These are phyloP conservation scores for Drosophila trapezifrons DNA, from an alignment of 1,140 invertebrate genomes.

Conservation along the genomic window DNA sequence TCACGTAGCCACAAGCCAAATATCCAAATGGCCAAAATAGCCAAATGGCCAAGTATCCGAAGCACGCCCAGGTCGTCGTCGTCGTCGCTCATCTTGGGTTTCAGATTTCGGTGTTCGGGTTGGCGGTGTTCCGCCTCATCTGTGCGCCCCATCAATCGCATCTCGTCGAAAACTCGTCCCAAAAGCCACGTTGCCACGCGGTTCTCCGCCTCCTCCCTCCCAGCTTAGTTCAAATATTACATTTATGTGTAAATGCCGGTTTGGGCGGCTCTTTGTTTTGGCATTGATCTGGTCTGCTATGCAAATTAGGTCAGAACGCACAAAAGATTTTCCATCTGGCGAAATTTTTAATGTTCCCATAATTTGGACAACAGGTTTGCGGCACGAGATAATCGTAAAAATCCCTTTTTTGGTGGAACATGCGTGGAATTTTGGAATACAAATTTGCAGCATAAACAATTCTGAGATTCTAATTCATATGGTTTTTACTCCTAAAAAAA, in stretches of 20 bases:
- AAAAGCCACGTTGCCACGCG: constrained; percentile 14
- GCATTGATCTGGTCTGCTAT: constrained; percentile 45
- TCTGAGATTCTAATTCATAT: background rate
- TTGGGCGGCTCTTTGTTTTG: constrained; percentile 19
- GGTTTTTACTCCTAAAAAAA: too few species aligned
- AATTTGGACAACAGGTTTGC: constrained; percentile 39
- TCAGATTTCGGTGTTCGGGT: background rate
- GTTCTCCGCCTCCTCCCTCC: constrained; percentile 2
- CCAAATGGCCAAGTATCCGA: constrained; percentile 16
- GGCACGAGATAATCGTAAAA: constrained; percentile 38
- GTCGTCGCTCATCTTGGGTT: constrained; percentile 6
- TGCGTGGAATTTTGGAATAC: constrained; percentile 29
- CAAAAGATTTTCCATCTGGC: constrained; percentile 37
- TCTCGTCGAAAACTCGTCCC: constrained; percentile 27
- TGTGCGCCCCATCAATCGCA: background rate
- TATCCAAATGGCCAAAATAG: background rate
- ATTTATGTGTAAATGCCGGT: constrained; percentile 47
- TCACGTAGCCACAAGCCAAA: constrained; percentile 54
- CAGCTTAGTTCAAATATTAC: constrained; percentile 34
- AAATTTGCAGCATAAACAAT: constrained; percentile 24
- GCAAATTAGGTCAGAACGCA: constrained; percentile 48
- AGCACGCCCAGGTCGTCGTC: constrained; percentile 21
- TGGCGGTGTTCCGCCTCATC: background rate
- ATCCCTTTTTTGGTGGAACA: constrained; percentile 12
- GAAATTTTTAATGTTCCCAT: constrained; percentile 23